Conservation (phyloP, 2,888 invertebrate species). For the Catocala fraxini region DNA sequence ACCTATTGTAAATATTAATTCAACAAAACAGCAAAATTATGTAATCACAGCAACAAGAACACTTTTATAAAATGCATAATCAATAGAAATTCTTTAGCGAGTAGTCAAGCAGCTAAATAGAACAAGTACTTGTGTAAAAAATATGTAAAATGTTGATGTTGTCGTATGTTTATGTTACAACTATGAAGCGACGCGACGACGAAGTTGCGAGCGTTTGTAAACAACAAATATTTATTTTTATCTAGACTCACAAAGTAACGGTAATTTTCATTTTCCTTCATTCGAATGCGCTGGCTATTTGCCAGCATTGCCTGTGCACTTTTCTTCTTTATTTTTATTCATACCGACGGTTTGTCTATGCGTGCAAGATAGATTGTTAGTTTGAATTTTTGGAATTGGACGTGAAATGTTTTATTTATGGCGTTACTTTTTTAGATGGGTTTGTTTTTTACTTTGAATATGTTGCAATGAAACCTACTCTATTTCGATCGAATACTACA, state of each 20-base stretch:
- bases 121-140: neutral
- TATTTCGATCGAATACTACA: too few species aligned
- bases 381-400: conserved; percentile 24
- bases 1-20: too few species aligned
- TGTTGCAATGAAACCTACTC: too few species aligned
- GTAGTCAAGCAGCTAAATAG: neutral
- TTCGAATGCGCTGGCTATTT: conserved; percentile 51
- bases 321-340: conserved; percentile 48
- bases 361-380: conserved; percentile 29
- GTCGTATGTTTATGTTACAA: conserved; percentile 34
- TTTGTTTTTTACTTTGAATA: too few species aligned
- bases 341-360: conserved; percentile 36
- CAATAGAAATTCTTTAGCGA: neutral
- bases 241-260: conserved; percentile 42
- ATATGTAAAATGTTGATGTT: conserved; percentile 2
- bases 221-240: conserved; percentile 49
- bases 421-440: neutral
- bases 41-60: too few species aligned
- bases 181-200: conserved; percentile 26
- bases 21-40: too few species aligned
- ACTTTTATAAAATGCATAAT: neutral
- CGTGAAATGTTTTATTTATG: neutral
- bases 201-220: conserved; percentile 31
- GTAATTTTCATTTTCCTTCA: conserved; percentile 47
- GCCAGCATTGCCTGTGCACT: conserved; percentile 55